phyloP scores from a whole-genome alignment of 2,113 vertebrate species.

The Rhinoptilus africanus region DNA sequence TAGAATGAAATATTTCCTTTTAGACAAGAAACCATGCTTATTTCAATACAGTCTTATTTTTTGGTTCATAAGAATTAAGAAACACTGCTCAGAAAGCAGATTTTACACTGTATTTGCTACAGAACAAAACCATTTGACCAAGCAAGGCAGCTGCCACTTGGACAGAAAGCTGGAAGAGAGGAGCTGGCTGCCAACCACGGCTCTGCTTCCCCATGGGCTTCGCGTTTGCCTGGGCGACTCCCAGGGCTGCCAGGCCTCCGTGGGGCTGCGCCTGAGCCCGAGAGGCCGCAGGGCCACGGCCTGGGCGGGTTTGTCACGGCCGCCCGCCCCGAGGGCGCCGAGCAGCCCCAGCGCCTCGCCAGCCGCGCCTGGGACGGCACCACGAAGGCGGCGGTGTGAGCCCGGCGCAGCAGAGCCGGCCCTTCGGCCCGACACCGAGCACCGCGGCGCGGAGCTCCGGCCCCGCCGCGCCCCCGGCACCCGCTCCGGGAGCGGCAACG shows the following conservation, averaged over 20 bases:
- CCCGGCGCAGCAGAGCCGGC: fast-evolving
- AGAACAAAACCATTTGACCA: fast-evolving
- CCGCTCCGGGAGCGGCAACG: not conserved
- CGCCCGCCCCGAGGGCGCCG: fast-evolving
- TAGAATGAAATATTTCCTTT: fast-evolving
- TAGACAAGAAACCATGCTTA: fast-evolving
- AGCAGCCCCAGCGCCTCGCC: not conserved
- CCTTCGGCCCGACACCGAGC: not conserved
- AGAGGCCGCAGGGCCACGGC: not conserved
- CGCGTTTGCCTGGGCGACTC: fast-evolving
- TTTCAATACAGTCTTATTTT: not conserved
- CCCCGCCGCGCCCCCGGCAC: not conserved
- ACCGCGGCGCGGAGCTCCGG: fast-evolving
- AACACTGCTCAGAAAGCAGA: not conserved
- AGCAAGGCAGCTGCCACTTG: fast-evolving
- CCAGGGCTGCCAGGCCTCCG: fast-evolving
- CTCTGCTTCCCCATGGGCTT: fast-evolving
- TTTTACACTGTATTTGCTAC: not conserved
- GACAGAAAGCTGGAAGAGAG: fast-evolving
- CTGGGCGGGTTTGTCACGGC: fast-evolving
- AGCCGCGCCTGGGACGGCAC: fast-evolving
- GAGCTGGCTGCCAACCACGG: fast-evolving
- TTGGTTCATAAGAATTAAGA: fast-evolving
- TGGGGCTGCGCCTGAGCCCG: fast-evolving
- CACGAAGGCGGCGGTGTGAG: fast-evolving